Evolutionary conservation across 2,888 invertebrate genomes (phyloP), one percentile per base, ranked within the genome.

Genomic region (Drosophila lacicola): DNA sequence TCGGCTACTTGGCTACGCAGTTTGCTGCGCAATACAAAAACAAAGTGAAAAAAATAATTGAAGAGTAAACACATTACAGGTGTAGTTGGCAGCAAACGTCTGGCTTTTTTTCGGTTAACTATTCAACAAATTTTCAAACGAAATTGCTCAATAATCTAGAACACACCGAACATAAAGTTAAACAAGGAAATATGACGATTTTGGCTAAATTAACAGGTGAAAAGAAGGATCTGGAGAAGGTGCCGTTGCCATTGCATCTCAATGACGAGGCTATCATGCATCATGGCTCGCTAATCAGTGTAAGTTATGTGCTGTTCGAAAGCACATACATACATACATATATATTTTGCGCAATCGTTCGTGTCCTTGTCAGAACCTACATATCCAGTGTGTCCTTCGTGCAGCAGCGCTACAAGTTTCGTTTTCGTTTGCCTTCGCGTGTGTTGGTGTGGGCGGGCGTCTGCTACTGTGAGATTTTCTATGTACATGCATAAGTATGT

Each of bases 171-270:
- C 25, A 46, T 55, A n/a, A 8, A n/a, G 4, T 3, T 33, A 9
- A 49, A 61, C 58, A 53, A 47, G n/a, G 3, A 36, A 93, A 90
- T 78, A 97, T 97, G 97, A 97, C 97, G 70, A 95, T 97, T 91
- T 93, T 97, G 84, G 95, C 96, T 8, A 97, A 96, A 91, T 94
- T 95, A 33, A 94, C 95, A 70, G 93, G 94, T 57, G 95, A 95
- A 74, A 96, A 96, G 92, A 96, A 96, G 93, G 92, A 93, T 41
- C 62, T 76, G 45, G 95, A 95, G 79, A 95, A 94, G 93, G 93
- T 94, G 82, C 94, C 94, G 86, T 93, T 95, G 81, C 96, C 96
- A 53, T 92, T 96, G 83, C 95, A 89, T 61, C 79, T 95, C 44
- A 82, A 78, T 55, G 89, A 90, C 53, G 88, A 89, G 51, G 70